Evolutionary conservation across 2,888 invertebrate species (phyloP), one percentile per base, ranked within the genome.

Genomic region (Chelonus formosanus): DNA sequence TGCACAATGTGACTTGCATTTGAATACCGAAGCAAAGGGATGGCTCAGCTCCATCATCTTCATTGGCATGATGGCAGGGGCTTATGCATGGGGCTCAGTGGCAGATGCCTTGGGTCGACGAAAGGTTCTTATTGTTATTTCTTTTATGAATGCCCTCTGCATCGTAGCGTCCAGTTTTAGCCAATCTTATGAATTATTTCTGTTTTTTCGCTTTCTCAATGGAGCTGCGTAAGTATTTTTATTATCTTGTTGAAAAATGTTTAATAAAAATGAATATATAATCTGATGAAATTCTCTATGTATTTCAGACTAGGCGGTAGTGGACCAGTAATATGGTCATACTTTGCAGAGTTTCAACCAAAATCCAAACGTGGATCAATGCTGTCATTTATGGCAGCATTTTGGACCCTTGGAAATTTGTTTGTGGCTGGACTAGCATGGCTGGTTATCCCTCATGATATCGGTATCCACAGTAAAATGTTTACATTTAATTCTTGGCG

Each of bases 311-410:
- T 94, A 75, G 94, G 94, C 75, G 94, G 94, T 71, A 94, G 93
- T 79, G 92, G 96, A 82, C 96, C 96, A 67, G 95, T 96, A 73
- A 94, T 96, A 84, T 96, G 96, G 94, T 94, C 96, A 32, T 96
- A 96, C 85, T 96, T 95, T 85, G 94, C 95, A 69, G 96, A 96
- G 86, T 96, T 96, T 85, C 96, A 96, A 85, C 95, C 96, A 65
- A 95, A 94, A 85, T 88, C 91, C 74, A 94, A 93, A 82, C 89
- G 96, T 75, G 96, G 96, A 60, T 92, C 94, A 62, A 96, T 96
- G 95, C 87, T 96, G 75, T 95, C 95, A 76, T 93, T 94, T 83
- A 93, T 96, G 92, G 96, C 96, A 67, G 95, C 95, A 61, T 96
- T 96, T 85, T 96, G 96, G 96, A 96, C 96, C 66, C 89, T 95